Conservation (phyloP, 2,797 vertebrate genomes). For the Myoxocephalus aenaeus region DNA sequence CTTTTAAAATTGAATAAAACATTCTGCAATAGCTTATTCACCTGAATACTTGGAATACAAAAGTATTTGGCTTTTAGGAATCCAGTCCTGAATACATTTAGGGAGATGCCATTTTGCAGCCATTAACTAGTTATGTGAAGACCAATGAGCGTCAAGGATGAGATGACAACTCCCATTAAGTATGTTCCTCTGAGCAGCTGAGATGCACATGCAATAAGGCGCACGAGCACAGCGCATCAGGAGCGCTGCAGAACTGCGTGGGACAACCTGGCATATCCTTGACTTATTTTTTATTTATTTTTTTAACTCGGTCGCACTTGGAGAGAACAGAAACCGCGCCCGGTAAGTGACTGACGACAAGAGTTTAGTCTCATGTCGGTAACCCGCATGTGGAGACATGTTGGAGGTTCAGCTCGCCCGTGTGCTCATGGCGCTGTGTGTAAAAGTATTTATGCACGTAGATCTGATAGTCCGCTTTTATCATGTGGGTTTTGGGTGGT, state of each 20-base stretch:
- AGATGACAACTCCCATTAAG: constrained; percentile 62
- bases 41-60: background rate
- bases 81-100: background rate
- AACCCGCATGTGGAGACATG: constrained; percentile 6
- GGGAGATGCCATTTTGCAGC: constrained; percentile 28
- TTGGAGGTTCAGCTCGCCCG: background rate
- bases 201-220: constrained; percentile 68
- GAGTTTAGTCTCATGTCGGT: background rate
- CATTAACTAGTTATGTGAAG: background rate
- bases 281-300: background rate
- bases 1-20: background rate
- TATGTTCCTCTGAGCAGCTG: constrained; percentile 39
- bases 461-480: constrained; percentile 3
- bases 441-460: background rate
- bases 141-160: constrained; percentile 51
- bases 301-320: background rate
- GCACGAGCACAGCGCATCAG: background rate
- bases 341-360: constrained; percentile 49
- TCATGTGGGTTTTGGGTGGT: background rate
- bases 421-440: constrained; percentile 7
- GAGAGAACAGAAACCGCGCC: constrained; percentile 26
- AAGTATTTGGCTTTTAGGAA: background rate
- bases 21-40: background rate
- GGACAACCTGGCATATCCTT: background rate
- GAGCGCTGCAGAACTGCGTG: background rate